A percentile compares a stretch with the other conserved stretches of the same genome.
Evolutionary conservation across 2,888 invertebrate species (phyloP).

Genomic region (Onthophagus sagittarius): DNA sequence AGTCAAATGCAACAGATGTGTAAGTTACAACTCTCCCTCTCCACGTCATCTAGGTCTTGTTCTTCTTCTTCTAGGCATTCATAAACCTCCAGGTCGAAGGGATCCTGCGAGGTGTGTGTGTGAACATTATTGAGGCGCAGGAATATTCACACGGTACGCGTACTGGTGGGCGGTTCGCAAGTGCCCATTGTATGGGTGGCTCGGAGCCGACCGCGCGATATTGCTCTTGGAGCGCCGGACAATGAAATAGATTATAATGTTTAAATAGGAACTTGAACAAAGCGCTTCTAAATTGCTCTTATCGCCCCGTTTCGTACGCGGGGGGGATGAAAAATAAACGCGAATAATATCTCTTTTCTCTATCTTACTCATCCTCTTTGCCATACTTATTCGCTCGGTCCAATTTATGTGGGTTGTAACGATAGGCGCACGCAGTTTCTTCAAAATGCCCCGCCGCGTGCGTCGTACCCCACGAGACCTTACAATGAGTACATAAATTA

Average conservation of each 20-base stretch:
- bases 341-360: neutral
- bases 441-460: neutral
- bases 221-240: constrained; percentile 25
- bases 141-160: constrained; percentile 25
- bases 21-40: neutral
- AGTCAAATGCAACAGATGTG: neutral
- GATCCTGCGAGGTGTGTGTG: constrained; percentile 15
- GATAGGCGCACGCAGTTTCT: neutral
- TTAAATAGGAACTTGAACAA: constrained; percentile 27
- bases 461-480: neutral
- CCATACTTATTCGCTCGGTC: neutral
- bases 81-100: neutral
- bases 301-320: constrained; percentile 5
- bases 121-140: constrained; percentile 20
- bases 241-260: constrained; percentile 30
- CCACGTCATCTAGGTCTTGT: neutral
- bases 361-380: neutral
- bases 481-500: neutral
- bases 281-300: constrained; percentile 25
- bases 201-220: constrained; percentile 19
- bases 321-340: neutral
- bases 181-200: constrained; percentile 27
- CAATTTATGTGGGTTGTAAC: neutral
- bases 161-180: constrained; percentile 22
- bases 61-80: neutral